These are phyloP conservation scores for Phania funesta DNA, from an alignment of 2,888 invertebrate genomes.

Conservation along the genomic window DNA sequence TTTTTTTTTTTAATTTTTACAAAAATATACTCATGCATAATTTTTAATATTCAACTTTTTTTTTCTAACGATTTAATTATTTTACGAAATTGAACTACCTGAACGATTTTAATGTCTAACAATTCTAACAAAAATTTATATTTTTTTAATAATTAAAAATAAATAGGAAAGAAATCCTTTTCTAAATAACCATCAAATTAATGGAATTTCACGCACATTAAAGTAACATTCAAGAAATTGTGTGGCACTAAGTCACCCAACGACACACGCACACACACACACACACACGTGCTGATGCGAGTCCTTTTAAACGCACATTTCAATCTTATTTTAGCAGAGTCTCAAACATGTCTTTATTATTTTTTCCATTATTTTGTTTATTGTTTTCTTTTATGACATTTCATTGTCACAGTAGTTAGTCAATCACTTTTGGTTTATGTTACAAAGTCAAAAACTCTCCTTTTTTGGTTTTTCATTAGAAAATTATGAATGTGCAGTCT, in stretches of 20 bases:
- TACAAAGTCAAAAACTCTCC: background rate
- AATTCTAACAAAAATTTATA: background rate
- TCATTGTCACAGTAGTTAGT: background rate
- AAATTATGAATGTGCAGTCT: conserved; percentile 69
- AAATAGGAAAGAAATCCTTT: background rate
- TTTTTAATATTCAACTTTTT: too few species aligned
- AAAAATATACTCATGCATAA: too few species aligned
- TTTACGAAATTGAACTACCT: background rate
- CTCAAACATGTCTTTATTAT: background rate
- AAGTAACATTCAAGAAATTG: background rate
- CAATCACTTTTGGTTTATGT: background rate
- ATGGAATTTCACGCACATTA: background rate
- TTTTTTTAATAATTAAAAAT: background rate
- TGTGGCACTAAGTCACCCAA: background rate
- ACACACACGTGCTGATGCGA: background rate
- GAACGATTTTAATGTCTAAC: background rate
- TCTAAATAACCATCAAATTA: background rate
- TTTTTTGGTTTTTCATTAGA: background rate
- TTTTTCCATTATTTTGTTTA: background rate
- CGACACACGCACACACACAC: background rate
- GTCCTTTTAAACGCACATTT: background rate
- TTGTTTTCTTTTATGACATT: background rate
- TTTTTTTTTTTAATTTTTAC: too few species aligned
- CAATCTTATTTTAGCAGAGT: background rate
- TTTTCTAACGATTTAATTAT: background rate